Percentiles rank a stretch among this genome's conserved stretches.
phyloP scores from a whole-genome alignment of 2,888 invertebrate species.

The Rapana venosa region DNA sequence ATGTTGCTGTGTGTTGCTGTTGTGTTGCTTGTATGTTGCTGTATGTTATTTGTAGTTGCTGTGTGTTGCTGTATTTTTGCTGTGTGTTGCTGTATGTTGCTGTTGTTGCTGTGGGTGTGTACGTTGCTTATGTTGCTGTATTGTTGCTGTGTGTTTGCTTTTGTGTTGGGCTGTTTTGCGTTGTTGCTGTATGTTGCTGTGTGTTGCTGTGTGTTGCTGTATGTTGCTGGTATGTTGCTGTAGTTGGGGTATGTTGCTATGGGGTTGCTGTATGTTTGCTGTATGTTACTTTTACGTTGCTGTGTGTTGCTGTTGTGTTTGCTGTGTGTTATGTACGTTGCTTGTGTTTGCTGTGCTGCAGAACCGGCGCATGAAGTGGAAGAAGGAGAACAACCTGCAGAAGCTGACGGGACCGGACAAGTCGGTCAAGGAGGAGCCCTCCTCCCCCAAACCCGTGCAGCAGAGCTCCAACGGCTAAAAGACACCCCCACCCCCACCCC shows the following conservation, averaged over 20 bases:
- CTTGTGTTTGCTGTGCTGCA: conserved; percentile 80
- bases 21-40: too few relatives aligned
- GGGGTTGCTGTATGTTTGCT: too few relatives aligned
- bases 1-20: too few relatives aligned
- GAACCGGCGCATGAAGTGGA: conserved; percentile 97
- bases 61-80: neutral
- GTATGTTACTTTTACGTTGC: neutral
- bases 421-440: conserved; percentile 52
- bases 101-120: neutral
- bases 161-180: neutral
- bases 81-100: neutral
- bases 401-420: conserved; percentile 71
- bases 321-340: neutral
- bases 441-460: conserved; percentile 46
- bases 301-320: neutral
- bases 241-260: too few relatives aligned
- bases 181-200: neutral
- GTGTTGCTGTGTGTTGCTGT: neutral
- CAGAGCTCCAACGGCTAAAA: conserved; percentile 33
- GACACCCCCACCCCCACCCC: conserved; percentile 31
- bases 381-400: conserved; percentile 73
- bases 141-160: neutral
- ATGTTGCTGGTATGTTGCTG: neutral
- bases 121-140: neutral
- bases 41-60: neutral